Evolutionary conservation across 1,140 invertebrate species (phyloP).

Genomic region (Coptotermes formosanus): DNA sequence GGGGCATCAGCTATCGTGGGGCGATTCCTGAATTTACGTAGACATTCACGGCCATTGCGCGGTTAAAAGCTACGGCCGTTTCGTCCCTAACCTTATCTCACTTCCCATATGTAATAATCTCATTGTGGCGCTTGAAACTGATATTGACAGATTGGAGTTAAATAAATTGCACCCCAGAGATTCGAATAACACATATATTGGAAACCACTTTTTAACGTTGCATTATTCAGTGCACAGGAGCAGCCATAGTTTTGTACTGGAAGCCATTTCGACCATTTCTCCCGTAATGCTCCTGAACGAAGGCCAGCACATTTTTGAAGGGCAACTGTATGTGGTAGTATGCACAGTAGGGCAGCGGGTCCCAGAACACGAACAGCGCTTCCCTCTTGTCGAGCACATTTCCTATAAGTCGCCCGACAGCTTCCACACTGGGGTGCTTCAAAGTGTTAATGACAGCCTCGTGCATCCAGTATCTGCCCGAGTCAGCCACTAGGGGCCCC

Average conservation of each 20-base stretch:
- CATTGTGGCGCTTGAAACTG: neutral
- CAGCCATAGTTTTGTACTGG: slow-evolving; percentile 47
- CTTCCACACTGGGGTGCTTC: slow-evolving; percentile 49
- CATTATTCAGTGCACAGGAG: slow-evolving; percentile 44
- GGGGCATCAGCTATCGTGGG: too few species aligned
- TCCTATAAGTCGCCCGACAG: slow-evolving; percentile 58
- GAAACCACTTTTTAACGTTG: too few species aligned
- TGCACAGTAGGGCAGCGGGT: slow-evolving; percentile 77
- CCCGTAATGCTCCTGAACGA: slow-evolving; percentile 44
- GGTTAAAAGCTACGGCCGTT: too few species aligned
- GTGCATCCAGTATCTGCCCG: slow-evolving; percentile 52
- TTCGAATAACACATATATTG: too few species aligned
- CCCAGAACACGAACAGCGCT: slow-evolving; percentile 76
- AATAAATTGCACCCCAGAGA: neutral
- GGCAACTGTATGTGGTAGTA: slow-evolving; percentile 78
- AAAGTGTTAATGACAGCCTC: slow-evolving; percentile 53
- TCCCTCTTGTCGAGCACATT: slow-evolving; percentile 70
- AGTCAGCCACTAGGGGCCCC: slow-evolving; percentile 48
- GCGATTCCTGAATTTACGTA: too few species aligned
- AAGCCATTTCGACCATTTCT: slow-evolving; percentile 33
- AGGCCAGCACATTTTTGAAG: slow-evolving; percentile 57
- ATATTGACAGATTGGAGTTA: neutral
- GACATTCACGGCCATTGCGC: too few species aligned
- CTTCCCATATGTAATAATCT: neutral
- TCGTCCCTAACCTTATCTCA: too few species aligned